phyloP scores from a whole-genome alignment of 2,888 invertebrate genomes.

The Rhamphomyia laevipes region DNA sequence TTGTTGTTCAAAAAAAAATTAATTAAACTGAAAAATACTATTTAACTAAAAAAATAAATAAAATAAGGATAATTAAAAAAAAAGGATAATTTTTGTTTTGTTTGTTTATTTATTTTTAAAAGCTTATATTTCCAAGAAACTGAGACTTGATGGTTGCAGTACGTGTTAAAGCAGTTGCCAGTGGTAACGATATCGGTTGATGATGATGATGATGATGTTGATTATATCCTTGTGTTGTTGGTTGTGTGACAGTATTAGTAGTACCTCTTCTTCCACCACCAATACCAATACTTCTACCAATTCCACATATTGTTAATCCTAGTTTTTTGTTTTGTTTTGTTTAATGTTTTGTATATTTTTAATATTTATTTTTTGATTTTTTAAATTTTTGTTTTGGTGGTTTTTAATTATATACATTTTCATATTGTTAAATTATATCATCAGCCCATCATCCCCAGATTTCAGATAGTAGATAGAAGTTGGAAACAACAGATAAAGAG shows the following conservation, averaged over 20 bases:
- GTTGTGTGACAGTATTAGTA: slow-evolving; percentile 22
- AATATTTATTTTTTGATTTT: no score
- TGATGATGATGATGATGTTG: slow-evolving; percentile 14
- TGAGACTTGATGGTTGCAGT: slow-evolving; percentile 37
- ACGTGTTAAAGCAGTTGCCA: slow-evolving; percentile 35
- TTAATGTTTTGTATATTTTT: no score
- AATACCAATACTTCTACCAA: slow-evolving; percentile 37
- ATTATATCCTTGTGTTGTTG: slow-evolving; percentile 27
- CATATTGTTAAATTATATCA: no score
- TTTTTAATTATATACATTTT: no score
- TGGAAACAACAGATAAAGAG: no score
- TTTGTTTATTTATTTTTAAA: slow-evolving; percentile 21
- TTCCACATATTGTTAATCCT: slow-evolving; percentile 39
- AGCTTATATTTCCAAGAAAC: slow-evolving; percentile 37
- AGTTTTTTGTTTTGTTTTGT: slow-evolving; percentile 7
- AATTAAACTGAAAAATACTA: no score
- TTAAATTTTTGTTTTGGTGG: no score
- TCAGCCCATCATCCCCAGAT: no score
- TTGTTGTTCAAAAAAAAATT: no score
- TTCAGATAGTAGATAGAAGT: no score
- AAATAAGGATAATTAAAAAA: no score
- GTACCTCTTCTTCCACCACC: slow-evolving; percentile 17
- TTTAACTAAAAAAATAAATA: no score
- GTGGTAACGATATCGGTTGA: slow-evolving; percentile 32
- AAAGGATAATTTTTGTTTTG: not conserved